Evolutionary conservation across 2,797 vertebrate species (phyloP), one percentile per base, ranked within the genome.

Genomic region (Parotocinclus haroldoi): DNA sequence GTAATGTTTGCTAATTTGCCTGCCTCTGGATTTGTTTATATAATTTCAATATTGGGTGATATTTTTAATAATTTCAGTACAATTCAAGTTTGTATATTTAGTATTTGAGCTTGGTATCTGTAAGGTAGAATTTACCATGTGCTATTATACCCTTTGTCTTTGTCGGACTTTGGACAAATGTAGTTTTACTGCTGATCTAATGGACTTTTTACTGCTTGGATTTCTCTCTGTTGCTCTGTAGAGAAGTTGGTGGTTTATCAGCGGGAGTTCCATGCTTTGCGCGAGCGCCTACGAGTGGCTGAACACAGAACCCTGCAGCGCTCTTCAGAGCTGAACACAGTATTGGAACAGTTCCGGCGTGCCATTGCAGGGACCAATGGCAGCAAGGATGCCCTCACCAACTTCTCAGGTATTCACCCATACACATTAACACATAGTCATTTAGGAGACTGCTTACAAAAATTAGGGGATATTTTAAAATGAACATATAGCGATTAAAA

Each of bases 241-340:
- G 96, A 99, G 83, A 98, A 98, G 87, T 68, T 99, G 85, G 82
- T 96, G 79, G 96, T 95, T 0, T 99, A 98, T 81, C 96, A 98
- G 79, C 90, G 94, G 76, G 96, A 99, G 83, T 99, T 98, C 76
- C 96, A 97, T 76, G 93, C 94, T 71, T 72, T 99, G 85, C 96
- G 95, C 87, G 95, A 98, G 63, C 95, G 96, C 12, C 93, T 99
- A 67, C 96, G 93, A 57, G 93, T 95, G 75, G 96, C 96, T 1
- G 96, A 99, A 78, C 95, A 96, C 64, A 84, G 96, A 80, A 98
- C 96, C 7, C 87, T 97, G 73, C 96, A 99, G 76, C 96, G 96
- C 74, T 97, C 96, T 0, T 95, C 96, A 0, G 96, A 99, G 78
- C 90, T 99, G 68, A 98, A 93, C 68, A 85, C 86, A 58, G 94